Percentiles rank a stretch among this genome's conserved stretches.
Evolutionary conservation across 2,113 vertebrate genomes (phyloP).

Genomic region (Puffinus mauretanicus): DNA sequence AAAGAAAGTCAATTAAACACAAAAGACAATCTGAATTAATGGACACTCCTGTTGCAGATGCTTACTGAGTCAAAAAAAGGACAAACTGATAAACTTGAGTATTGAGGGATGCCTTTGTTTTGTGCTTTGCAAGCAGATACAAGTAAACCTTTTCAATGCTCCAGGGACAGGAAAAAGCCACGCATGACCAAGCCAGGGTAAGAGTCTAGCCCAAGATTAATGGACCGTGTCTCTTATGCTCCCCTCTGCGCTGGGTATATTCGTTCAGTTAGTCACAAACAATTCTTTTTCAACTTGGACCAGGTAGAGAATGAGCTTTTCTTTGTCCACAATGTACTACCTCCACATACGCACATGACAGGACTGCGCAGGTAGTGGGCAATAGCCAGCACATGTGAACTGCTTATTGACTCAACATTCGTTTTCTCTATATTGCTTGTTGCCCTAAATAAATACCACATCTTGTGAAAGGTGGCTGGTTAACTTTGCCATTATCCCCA

Average conservation of each 20-base stretch:
- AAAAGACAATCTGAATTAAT: neutral
- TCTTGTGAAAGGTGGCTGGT: neutral
- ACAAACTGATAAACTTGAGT: neutral
- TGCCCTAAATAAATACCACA: neutral
- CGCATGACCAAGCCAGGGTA: neutral
- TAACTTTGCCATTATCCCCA: neutral
- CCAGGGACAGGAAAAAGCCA: neutral
- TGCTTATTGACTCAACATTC: neutral
- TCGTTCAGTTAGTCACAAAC: neutral
- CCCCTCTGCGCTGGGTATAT: no score
- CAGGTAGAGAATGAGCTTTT: neutral
- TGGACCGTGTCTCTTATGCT: rapidly evolving
- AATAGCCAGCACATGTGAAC: rapidly evolving
- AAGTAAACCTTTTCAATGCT: neutral
- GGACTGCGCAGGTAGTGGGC: rapidly evolving
- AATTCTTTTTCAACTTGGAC: neutral
- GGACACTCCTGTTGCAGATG: neutral
- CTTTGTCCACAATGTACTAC: rapidly evolving
- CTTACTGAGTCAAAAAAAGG: neutral
- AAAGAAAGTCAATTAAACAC: neutral
- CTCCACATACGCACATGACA: neutral
- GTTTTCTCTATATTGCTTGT: neutral
- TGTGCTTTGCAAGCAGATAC: neutral
- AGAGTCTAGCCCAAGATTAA: neutral
- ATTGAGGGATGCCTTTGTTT: neutral